Evolutionary conservation across 2,888 invertebrate genomes (phyloP).

Genomic region (Cheiracanthium punctorium): DNA sequence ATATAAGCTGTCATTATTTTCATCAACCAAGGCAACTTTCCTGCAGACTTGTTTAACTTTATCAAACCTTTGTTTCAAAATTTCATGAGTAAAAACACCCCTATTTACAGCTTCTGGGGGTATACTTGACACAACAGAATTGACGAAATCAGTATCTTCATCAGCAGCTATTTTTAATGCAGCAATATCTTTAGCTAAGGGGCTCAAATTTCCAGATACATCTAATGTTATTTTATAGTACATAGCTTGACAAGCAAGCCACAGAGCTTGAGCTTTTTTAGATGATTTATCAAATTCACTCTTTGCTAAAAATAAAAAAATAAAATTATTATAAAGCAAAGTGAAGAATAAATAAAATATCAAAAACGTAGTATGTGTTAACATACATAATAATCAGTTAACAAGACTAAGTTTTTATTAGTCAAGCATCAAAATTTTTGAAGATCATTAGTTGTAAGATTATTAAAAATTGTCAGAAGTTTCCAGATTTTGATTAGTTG

Average conservation of each 20-base stretch:
- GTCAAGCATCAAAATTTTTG: too few relatives aligned
- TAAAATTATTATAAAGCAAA: not conserved
- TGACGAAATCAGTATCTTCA: constrained; percentile 84
- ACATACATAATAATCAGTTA: too few relatives aligned
- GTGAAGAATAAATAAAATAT: too few relatives aligned
- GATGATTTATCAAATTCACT: constrained; percentile 81
- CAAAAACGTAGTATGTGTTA: too few relatives aligned
- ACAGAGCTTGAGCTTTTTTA: constrained; percentile 89
- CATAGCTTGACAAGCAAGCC: constrained; percentile 94
- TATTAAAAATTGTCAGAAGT: too few relatives aligned
- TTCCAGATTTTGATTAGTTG: too few relatives aligned
- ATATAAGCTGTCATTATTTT: constrained; percentile 84
- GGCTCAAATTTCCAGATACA: constrained; percentile 77
- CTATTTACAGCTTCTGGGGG: constrained; percentile 85
- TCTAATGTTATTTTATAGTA: constrained; percentile 82
- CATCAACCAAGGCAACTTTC: constrained; percentile 90
- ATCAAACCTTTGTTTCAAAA: constrained; percentile 87
- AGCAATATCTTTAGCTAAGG: constrained; percentile 82
- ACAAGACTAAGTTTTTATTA: too few relatives aligned
- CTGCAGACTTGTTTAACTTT: constrained; percentile 83
- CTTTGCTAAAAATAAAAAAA: constrained; percentile 41
- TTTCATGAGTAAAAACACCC: constrained; percentile 92
- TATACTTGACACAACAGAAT: constrained; percentile 85
- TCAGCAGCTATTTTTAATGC: constrained; percentile 84
- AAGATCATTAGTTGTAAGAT: too few relatives aligned